Evolutionary conservation across 2,113 vertebrate species (phyloP), one percentile per base, ranked within the genome.

Genomic region (Chionomys nivalis): DNA sequence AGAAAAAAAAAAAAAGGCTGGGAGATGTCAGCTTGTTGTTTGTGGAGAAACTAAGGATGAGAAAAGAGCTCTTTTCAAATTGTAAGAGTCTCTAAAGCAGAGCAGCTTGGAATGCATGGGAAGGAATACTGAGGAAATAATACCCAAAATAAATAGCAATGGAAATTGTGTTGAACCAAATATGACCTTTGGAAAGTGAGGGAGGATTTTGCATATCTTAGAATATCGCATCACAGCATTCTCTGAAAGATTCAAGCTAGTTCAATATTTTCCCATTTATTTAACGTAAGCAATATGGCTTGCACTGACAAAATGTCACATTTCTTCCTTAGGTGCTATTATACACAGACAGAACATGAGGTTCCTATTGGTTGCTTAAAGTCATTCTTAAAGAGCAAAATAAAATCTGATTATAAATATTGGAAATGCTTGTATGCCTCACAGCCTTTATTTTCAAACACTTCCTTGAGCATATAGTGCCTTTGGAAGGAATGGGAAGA

Each of bases 211-310:
- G 70, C 68, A n/a, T 95, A 85, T 87, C 78, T 96, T 90, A 96
- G 77, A 89, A 87, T 39, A 78, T 91, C 76, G 65, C 75, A 52
- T 94, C 79, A 88, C 36, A 63, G 23, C 44, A 13, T 33, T 95
- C 23, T 88, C 79, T 82, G 73, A 87, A 97, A 94, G 86, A 95
- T 83, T 94, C 95, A 98, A 95, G 93, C 68, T 44, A 95, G 91
- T 95, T 95, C 31, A 89, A 39, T 90, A 82, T 92, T 91, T 97
- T 92, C 24, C 24, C 65, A 89, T 73, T 89, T 92, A 89, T 58
- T 96, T 94, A 92, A 89, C 72, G 31, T 39, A 82, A 94, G 90
- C 47, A 91, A 39, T 91, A 91, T 61, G 39, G 31, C 65, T 58
- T 61, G 1, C 39, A 73, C 58, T 92, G 81, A 94, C 65, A 95